Conservation (phyloP, 2,797 vertebrate genomes). For the Valencia hispanica region DNA sequence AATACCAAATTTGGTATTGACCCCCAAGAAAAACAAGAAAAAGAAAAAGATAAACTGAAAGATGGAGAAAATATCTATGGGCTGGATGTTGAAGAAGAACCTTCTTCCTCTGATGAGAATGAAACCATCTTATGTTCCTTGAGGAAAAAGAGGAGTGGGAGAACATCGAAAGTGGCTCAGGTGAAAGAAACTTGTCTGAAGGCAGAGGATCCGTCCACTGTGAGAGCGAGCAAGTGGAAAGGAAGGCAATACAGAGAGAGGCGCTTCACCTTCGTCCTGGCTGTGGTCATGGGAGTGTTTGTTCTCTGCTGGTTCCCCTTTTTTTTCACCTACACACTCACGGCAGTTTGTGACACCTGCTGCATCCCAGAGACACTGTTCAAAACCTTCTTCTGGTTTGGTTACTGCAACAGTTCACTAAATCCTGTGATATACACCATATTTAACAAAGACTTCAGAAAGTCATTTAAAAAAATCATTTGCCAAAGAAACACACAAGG, state of each 20-base stretch:
- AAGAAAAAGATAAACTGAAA: conserved; percentile 14
- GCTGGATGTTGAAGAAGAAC: conserved; percentile 87
- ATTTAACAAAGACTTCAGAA: conserved; percentile 94
- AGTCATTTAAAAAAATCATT: conserved; percentile 93
- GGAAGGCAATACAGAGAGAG: conserved; percentile 90
- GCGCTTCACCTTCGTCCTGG: conserved; percentile 94
- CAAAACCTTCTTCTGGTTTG: conserved; percentile 96
- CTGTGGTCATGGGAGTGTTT: conserved; percentile 94
- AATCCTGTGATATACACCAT: conserved; percentile 95
- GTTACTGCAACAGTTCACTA: conserved; percentile 95
- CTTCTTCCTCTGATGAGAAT: conserved; percentile 87
- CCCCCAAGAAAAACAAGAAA: conserved; percentile 62
- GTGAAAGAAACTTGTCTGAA: conserved; percentile 81
- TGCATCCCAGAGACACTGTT: conserved; percentile 86
- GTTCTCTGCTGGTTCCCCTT: conserved; percentile 97
- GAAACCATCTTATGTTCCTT: conserved; percentile 75
- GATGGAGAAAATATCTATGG: conserved; percentile 74
- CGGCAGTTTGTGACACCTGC: conserved; percentile 83
- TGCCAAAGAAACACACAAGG: conserved; percentile 83
- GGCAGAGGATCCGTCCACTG: conserved; percentile 73
- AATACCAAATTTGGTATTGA: conserved; percentile 57
- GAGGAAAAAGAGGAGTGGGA: conserved; percentile 73
- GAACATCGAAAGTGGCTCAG: conserved; percentile 81
- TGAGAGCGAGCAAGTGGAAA: conserved; percentile 84
- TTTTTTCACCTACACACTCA: conserved; percentile 94